phyloP scores from a whole-genome alignment of 2,113 vertebrate species.

The Apeltes quadracus region DNA sequence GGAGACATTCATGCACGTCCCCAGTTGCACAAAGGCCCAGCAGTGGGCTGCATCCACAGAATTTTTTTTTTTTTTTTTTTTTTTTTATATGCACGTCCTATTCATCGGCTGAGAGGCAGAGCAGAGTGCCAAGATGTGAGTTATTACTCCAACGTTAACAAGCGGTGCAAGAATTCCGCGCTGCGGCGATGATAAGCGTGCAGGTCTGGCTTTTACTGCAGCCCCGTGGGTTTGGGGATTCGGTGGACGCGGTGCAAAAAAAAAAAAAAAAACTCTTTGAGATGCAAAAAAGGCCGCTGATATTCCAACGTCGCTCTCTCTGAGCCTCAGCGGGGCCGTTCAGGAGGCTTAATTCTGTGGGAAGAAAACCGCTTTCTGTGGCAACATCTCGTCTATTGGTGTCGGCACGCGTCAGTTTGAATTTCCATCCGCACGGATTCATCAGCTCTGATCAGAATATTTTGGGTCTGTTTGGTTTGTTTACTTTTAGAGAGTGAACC shows the following conservation, averaged over 20 bases:
- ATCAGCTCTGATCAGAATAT: conserved; percentile 7
- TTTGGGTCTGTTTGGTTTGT: background rate
- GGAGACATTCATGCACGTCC: conserved; percentile 52
- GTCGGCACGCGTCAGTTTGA: conserved; percentile 3
- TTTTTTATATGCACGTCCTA: conserved; percentile 53
- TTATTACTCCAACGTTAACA: conserved; percentile 53
- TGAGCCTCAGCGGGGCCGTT: conserved; percentile 27
- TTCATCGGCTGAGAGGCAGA: conserved; percentile 38
- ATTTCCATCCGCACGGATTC: conserved; percentile 36
- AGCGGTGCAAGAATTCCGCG: conserved; percentile 49
- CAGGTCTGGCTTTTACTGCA: conserved; percentile 54
- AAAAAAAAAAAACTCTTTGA: conserved; percentile 4
- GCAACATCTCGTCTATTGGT: conserved; percentile 33
- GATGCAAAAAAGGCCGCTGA: conserved; percentile 42
- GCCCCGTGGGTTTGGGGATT: conserved; percentile 36
- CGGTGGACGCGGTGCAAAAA: background rate
- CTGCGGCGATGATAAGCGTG: conserved; percentile 50
- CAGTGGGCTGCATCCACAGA: conserved; percentile 53
- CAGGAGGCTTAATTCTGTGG: conserved; percentile 20
- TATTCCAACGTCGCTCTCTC: conserved; percentile 47
- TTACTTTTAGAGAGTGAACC: conserved; percentile 9
- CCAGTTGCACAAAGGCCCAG: conserved; percentile 46
- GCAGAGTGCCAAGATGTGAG: conserved; percentile 58
- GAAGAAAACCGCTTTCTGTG: conserved; percentile 13
- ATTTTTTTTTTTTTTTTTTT: too few relatives aligned